A percentile compares a stretch with the other conserved stretches of the same genome.
Conservation (phyloP, 2,888 invertebrate species). For the Andrena minutula region DNA sequence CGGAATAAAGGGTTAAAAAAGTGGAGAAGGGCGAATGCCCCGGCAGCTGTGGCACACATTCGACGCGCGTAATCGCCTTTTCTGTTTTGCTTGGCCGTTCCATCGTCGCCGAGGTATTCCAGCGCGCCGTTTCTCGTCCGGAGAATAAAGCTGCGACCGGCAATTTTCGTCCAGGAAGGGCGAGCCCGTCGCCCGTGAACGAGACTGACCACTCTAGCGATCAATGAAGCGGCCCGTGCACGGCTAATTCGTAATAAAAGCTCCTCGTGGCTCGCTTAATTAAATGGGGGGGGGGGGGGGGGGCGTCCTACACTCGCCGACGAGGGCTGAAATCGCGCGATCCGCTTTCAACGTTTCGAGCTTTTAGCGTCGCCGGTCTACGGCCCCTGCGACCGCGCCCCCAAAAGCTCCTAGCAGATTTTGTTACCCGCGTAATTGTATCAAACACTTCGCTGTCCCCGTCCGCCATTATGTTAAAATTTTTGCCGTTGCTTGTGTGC, state of each 20-base stretch:
- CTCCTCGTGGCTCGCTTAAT: constrained; percentile 64
- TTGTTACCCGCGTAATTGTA: neutral
- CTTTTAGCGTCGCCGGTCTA: constrained; percentile 66
- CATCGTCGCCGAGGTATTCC: constrained; percentile 10
- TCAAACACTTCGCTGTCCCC: constrained; percentile 3
- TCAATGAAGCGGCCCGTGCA: constrained; percentile 26
- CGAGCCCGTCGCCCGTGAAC: neutral
- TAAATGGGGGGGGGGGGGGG: too few species aligned
- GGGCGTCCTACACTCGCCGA: constrained; percentile 14
- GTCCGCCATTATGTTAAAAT: neutral
- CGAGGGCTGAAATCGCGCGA: constrained; percentile 36
- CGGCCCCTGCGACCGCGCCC: neutral
- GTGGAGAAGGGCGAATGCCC: constrained; percentile 2
- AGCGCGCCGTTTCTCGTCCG: neutral
- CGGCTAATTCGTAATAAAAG: constrained; percentile 72
- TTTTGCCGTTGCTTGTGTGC: neutral
- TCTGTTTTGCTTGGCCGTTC: constrained; percentile 29
- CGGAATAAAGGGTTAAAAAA: constrained; percentile 20
- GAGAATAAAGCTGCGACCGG: constrained; percentile 1
- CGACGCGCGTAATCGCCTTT: constrained; percentile 17
- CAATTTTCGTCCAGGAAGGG: neutral
- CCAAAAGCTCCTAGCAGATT: constrained; percentile 1
- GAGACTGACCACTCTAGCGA: constrained; percentile 23
- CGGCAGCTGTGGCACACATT: constrained; percentile 29
- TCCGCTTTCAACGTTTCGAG: constrained; percentile 74